Percentiles rank a stretch among this genome's conserved stretches.
Evolutionary conservation across 2,888 invertebrate species (phyloP).

Genomic region (Ichneumoninae sp.): DNA sequence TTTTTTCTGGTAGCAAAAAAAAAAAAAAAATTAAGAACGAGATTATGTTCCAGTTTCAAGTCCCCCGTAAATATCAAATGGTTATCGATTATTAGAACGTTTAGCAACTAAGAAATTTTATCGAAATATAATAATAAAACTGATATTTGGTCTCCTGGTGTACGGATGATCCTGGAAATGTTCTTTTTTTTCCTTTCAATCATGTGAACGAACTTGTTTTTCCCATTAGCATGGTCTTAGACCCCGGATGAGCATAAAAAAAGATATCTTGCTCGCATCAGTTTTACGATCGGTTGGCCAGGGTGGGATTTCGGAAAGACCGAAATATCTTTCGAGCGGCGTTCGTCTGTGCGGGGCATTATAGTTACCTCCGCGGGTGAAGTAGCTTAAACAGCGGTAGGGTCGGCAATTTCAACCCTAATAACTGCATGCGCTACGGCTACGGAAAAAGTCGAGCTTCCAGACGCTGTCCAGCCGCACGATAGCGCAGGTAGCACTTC

Average conservation of each 20-base stretch:
- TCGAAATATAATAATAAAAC: background rate
- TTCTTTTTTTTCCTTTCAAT: conserved; percentile 30
- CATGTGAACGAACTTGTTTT: conserved; percentile 27
- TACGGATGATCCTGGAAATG: background rate
- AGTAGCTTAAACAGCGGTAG: conserved; percentile 29
- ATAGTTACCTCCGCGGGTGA: conserved; percentile 15
- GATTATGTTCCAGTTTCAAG: too few species aligned
- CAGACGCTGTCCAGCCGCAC: background rate
- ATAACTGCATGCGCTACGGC: background rate
- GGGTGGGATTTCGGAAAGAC: conserved; percentile 23
- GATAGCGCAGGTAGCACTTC: conserved; percentile 38
- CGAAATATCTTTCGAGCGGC: conserved; percentile 24
- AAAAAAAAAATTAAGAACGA: too few species aligned
- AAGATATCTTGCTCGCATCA: conserved; percentile 27
- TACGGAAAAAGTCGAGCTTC: conserved; percentile 22
- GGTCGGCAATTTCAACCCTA: conserved; percentile 1
- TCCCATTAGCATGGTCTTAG: conserved; percentile 10
- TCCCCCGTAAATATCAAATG: background rate
- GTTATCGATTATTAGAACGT: background rate
- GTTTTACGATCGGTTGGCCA: conserved; percentile 48
- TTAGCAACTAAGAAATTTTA: background rate
- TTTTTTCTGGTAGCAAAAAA: too few species aligned
- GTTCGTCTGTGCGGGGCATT: background rate
- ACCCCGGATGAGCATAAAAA: conserved; percentile 45
- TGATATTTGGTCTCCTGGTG: background rate